These are phyloP conservation scores for Channallabes apus DNA, from an alignment of 2,797 vertebrate species.

Conservation along the genomic window DNA sequence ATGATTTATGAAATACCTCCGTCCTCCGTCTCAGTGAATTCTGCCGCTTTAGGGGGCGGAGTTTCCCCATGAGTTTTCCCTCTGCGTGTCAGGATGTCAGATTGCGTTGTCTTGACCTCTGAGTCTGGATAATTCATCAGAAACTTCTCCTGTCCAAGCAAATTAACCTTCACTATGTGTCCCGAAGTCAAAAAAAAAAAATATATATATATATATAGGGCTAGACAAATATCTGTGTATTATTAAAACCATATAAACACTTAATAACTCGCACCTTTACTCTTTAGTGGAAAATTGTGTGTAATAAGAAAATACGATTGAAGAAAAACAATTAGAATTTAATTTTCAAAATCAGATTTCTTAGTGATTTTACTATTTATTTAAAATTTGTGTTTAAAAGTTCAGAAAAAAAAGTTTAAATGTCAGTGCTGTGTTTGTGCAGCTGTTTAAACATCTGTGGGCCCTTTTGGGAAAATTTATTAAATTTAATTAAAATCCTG, in stretches of 20 bases:
- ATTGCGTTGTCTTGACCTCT: slow-evolving; percentile 4
- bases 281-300: neutral
- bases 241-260: neutral
- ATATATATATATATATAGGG: no score
- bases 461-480: neutral
- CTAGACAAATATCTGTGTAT: neutral
- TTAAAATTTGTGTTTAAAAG: neutral
- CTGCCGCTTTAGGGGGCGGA: neutral
- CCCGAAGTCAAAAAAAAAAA: neutral
- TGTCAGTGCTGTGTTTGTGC: neutral
- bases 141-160: neutral
- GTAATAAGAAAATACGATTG: neutral
- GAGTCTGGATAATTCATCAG: neutral
- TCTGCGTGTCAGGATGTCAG: neutral
- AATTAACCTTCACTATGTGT: slow-evolving; percentile 2
- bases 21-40: neutral
- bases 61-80: neutral
- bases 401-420: neutral
- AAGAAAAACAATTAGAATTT: neutral
- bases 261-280: neutral
- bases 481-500: neutral
- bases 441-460: neutral
- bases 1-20: neutral
- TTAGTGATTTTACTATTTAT: neutral
- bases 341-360: neutral